Percentiles rank a stretch among this genome's conserved stretches.
These are phyloP conservation scores for Limulus polyphemus DNA, from an alignment of 2,888 invertebrate genomes.

Conservation along the genomic window DNA sequence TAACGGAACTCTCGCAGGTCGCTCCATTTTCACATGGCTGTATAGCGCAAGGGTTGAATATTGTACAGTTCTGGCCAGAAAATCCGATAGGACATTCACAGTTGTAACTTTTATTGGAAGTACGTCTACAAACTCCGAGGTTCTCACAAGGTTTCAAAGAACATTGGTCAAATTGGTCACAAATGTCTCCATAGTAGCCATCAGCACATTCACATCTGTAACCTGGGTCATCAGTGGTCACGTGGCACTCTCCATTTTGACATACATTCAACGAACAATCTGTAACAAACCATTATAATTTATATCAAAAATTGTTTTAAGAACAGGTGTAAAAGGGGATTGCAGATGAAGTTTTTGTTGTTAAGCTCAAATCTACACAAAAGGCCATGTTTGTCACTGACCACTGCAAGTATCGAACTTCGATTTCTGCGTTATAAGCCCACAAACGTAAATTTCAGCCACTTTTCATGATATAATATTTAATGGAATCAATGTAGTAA, in stretches of 20 bases:
- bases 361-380: too few species aligned
- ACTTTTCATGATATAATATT: too few species aligned
- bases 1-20: slow-evolving; percentile 13
- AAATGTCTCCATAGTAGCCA: slow-evolving; percentile 19
- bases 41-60: slow-evolving; percentile 15
- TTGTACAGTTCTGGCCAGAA: slow-evolving; percentile 17
- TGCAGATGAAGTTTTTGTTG: too few species aligned
- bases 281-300: slow-evolving; percentile 2
- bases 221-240: slow-evolving; percentile 13
- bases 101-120: slow-evolving; percentile 13
- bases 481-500: too few species aligned
- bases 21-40: slow-evolving; percentile 22
- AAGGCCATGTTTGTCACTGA: too few species aligned
- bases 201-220: slow-evolving; percentile 13
- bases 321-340: too few species aligned
- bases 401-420: too few species aligned
- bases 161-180: slow-evolving; percentile 21
- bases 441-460: too few species aligned
- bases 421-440: too few species aligned
- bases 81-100: slow-evolving; percentile 20
- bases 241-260: slow-evolving; percentile 11
- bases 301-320: too few species aligned
- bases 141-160: slow-evolving; percentile 16
- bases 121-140: slow-evolving; percentile 19
- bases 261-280: slow-evolving; percentile 16